Evolutionary conservation across 92 coral and sea anemone species (phyloP).

Genomic region (Micromussa lordhowensis): DNA sequence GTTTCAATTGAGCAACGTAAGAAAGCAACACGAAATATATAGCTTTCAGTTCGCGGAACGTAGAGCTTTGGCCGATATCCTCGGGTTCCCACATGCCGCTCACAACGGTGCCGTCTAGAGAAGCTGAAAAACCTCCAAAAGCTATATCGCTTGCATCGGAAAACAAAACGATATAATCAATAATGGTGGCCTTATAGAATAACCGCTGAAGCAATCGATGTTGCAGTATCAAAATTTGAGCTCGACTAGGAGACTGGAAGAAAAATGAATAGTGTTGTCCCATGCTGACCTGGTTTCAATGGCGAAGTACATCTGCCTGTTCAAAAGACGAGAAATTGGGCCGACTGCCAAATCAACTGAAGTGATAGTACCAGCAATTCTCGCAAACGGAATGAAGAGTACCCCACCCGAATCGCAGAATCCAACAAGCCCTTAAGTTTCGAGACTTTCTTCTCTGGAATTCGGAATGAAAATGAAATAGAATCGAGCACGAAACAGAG

Average conservation of each 20-base stretch:
- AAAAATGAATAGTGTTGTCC: too few relatives aligned
- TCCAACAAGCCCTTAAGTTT: not conserved
- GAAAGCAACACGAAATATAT: constrained; percentile 33
- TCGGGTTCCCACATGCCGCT: constrained; percentile 49
- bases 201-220: too few relatives aligned
- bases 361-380: constrained; percentile 65
- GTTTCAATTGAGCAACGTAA: constrained; percentile 14
- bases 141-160: constrained; percentile 70
- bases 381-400: constrained; percentile 47
- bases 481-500: too few relatives aligned
- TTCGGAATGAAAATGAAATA: too few relatives aligned
- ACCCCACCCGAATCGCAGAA: constrained; percentile 37
- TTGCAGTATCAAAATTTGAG: too few relatives aligned
- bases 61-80: constrained; percentile 51
- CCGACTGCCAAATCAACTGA: constrained; percentile 41
- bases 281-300: too few relatives aligned
- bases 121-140: constrained; percentile 60
- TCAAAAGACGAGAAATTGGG: too few relatives aligned
- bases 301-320: too few relatives aligned
- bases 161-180: constrained; percentile 35
- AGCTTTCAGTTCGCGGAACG: constrained; percentile 66
- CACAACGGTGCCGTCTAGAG: constrained; percentile 33
- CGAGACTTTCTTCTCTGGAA: too few relatives aligned
- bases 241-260: too few relatives aligned
- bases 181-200: not conserved